Conservation (phyloP, 2,888 invertebrate genomes). For the Scaptomyza tumidula region DNA sequence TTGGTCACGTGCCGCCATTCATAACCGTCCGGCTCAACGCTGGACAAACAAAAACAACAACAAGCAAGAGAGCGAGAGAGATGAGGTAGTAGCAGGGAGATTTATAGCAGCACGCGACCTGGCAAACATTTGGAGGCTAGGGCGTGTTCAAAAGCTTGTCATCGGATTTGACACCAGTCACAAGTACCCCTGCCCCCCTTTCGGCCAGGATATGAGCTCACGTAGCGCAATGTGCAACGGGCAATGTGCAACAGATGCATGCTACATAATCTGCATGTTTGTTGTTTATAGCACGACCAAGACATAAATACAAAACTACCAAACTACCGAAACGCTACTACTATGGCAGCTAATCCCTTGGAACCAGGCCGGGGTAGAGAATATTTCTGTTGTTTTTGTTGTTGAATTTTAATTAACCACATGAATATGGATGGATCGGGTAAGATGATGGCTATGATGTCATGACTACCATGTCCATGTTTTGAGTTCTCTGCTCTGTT, state of each 20-base stretch:
- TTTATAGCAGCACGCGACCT: conserved; percentile 57
- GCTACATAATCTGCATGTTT: conserved; percentile 41
- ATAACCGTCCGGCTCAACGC: conserved; percentile 42
- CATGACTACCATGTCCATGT: conserved; percentile 5
- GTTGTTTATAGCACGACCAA: conserved; percentile 58
- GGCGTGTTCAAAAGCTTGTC: conserved; percentile 44
- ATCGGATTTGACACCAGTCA: conserved; percentile 52
- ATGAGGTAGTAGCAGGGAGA: conserved; percentile 25
- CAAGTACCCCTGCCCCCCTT: neutral
- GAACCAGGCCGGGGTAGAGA: conserved; percentile 53
- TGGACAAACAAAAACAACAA: conserved; percentile 39
- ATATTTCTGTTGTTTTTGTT: conserved; percentile 31
- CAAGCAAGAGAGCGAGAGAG: neutral
- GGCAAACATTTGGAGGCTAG: conserved; percentile 45
- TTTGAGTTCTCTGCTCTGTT: neutral
- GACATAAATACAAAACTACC: conserved; percentile 42
- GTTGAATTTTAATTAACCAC: conserved; percentile 73
- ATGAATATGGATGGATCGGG: conserved; percentile 41
- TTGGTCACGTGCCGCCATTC: conserved; percentile 82
- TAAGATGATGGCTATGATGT: neutral
- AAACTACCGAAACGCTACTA: neutral
- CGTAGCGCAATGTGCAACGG: conserved; percentile 64
- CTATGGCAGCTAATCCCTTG: conserved; percentile 40
- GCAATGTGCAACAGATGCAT: conserved; percentile 65
- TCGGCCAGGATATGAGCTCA: conserved; percentile 49